Base-by-base conservation (phyloP, 2,888 invertebrate genomes). In the Polia nebulosa region DNA sequence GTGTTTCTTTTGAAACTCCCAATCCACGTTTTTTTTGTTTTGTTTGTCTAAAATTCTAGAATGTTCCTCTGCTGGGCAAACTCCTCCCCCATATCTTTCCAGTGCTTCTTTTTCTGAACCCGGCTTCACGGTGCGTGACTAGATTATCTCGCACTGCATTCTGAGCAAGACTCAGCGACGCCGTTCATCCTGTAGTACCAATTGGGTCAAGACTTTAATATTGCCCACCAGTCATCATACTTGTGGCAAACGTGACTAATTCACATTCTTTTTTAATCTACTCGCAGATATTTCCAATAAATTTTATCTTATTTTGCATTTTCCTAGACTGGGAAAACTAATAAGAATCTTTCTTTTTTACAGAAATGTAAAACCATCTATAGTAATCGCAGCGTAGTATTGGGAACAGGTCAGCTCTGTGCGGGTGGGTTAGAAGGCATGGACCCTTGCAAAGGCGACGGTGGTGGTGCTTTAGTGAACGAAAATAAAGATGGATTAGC, bases 401-500 rank as follows among this genome's bases (percentile, higher is more conserved):
- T 67, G 1, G 36, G 5, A 3, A 2, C 32, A 4, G 39, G 39
- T 5, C 25, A 63, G 17, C 5, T 68, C 11, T 68, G 67, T 39
- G 67, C 67, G 2, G 67, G 67, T 41, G 67, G 67, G 5, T n/a
- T 68, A 6, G 63, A 62, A 73, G 67, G 39, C 32, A 39, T 27
- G 32, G 67, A 68, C 25, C 20, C 63, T 8, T 68, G 67, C 64
- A 68, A 0, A 25, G 67, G 67, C 2, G 74, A 68, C 11, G 73
- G 63, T 0, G 67, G 67, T 15, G 17, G 67, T 17, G 9, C 63
- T 8, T 47, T 68, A 25, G 67, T 68, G 6, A 11, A 68, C 25
- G 32, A 68, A 17, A 34, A 63, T 20, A 32, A 36, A 2, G 22
- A 68, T 41, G 64, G 39, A 49, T 32, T n/a, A 49, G 47, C 39